Conservation (phyloP, 2,797 vertebrate genomes). For the Phalloptychus januarius region DNA sequence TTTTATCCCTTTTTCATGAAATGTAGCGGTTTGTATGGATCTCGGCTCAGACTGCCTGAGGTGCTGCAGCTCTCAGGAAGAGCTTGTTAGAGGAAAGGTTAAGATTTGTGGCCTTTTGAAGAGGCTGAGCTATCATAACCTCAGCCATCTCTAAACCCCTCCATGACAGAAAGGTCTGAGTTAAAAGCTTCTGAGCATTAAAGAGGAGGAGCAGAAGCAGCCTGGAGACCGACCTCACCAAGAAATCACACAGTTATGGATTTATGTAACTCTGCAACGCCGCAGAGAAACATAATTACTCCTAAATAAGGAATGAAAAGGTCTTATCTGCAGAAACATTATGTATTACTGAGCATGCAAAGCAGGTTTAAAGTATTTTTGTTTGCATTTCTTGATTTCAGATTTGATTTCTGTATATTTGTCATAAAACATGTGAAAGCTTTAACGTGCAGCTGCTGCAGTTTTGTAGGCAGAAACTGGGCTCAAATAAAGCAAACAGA, state of each 20-base stretch:
- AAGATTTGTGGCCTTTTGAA: constrained; percentile 26
- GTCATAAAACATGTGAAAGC: not conserved
- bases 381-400: not conserved
- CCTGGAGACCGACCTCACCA: not conserved
- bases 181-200: constrained; percentile 13
- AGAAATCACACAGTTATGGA: constrained; percentile 8
- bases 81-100: constrained; percentile 10
- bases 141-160: not conserved
- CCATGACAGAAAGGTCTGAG: constrained; percentile 7
- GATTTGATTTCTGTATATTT: not conserved
- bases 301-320: not conserved
- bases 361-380: not conserved
- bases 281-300: not conserved
- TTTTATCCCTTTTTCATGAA: not conserved
- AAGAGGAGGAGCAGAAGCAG: not conserved
- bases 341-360: not conserved
- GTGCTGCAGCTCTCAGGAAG: not conserved
- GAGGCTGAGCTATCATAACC: constrained; percentile 15
- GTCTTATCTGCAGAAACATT: not conserved
- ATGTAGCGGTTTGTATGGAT: too few species aligned
- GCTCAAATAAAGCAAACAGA: not conserved
- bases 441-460: not conserved
- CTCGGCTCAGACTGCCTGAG: not conserved
- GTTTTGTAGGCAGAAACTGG: not conserved
- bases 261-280: not conserved